Evolutionary conservation across 1,140 invertebrate genomes (phyloP), one percentile per base, ranked within the genome.

Genomic region (Drosophila bipectinata): DNA sequence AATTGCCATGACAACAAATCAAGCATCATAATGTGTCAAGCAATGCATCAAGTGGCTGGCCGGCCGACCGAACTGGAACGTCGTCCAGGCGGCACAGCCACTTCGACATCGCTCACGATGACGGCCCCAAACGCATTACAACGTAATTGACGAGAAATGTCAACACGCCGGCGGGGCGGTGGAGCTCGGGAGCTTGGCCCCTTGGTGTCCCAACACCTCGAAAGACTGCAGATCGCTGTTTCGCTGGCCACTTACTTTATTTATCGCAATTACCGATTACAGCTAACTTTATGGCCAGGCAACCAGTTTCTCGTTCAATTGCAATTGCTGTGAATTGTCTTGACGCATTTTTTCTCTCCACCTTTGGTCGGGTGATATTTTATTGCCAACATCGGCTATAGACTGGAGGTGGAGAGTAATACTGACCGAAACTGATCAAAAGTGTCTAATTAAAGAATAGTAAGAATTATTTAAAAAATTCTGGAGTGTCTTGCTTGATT

Each of bases 21-120:
- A 87, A 87, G 83, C 82, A 87, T 87, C 82, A 87, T 87, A 87
- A 87, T 88, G 82, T 87, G 83, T 88, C 82, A 87, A 82, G 79
- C 83, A 79, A 87, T 87, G 82, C 83, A 80, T 88, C 78, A 87
- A 87, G 72, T 79, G 68, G 62, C 49, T 5, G 26, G 26, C 45
- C 18, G 18, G 18, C 18, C 1, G 18, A 2, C 21, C 47, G 58
- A 87, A 81, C 67, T 74, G 82, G 66, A 66, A 57, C 55, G 63
- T 60, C 53, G 63, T 66, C 53, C 28, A 53, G 48, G 39, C 72
- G 24, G 26, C 41, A 26, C 28, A 18, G 30, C 18, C n/a, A 51
- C 15, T 48, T 14, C 8, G 41, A 30, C 3, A 37, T 7, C 7
- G 58, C 12, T 18, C 47, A 14, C 41, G 37, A 48, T 41, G 55